Evolutionary conservation across 2,113 vertebrate species (phyloP).

Genomic region (Cygnus atratus): DNA sequence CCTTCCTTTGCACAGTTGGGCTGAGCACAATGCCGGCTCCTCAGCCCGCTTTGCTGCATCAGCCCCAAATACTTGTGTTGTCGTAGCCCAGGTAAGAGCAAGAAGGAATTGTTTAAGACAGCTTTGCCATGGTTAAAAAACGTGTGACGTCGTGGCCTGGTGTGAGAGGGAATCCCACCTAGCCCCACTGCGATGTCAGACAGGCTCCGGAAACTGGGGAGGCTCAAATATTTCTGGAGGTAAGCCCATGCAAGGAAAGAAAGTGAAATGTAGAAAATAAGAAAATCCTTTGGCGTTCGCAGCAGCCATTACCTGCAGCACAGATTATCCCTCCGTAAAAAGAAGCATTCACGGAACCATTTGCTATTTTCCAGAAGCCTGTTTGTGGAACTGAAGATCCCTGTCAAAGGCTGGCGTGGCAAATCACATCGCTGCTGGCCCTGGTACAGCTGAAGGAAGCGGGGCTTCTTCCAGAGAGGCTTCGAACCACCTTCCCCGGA

Average conservation of each 20-base stretch:
- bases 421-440: neutral
- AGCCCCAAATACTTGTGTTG: neutral
- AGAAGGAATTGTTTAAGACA: neutral
- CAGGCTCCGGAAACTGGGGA: neutral
- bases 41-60: fast-evolving
- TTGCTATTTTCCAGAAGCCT: neutral
- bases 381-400: neutral
- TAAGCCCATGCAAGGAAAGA: neutral
- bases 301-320: neutral
- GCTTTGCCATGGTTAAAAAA: neutral
- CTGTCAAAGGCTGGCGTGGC: neutral
- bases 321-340: neutral
- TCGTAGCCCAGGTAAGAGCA: neutral
- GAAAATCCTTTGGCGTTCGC: neutral
- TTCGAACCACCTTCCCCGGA: neutral
- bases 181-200: neutral
- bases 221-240: neutral
- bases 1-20: neutral
- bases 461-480: neutral
- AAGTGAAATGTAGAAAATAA: neutral
- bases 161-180: neutral
- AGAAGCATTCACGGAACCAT: neutral
- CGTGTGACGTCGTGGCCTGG: fast-evolving
- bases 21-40: neutral
- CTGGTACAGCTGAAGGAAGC: neutral